Evolutionary conservation across 2,888 invertebrate species (phyloP).

Genomic region (Ectemnius cavifrons): DNA sequence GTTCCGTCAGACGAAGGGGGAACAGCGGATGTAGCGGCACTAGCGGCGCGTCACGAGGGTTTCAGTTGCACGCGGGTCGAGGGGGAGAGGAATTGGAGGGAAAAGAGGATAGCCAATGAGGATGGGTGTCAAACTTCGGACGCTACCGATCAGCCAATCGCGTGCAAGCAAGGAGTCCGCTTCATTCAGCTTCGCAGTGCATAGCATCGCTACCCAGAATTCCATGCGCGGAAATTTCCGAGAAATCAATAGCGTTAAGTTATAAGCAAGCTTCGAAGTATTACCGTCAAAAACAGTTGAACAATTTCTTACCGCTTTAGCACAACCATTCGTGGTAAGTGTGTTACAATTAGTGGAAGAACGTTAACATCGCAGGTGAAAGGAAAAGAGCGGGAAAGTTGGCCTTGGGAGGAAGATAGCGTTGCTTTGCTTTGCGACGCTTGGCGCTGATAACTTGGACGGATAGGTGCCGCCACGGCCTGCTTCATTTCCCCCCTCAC

Average conservation of each 20-base stretch:
- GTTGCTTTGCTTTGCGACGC: background rate
- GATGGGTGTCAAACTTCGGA: slow-evolving; percentile 33
- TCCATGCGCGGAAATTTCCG: slow-evolving; percentile 36
- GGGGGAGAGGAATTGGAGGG: slow-evolving; percentile 36
- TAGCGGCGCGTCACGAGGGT: slow-evolving; percentile 41
- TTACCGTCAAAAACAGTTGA: background rate
- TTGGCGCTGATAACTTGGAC: slow-evolving; percentile 26
- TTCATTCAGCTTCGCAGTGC: slow-evolving; percentile 45
- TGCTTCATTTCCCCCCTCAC: no score
- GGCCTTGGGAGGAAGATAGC: no score
- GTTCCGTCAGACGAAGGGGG: slow-evolving; percentile 30
- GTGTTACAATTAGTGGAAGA: no score
- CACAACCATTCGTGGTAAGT: no score
- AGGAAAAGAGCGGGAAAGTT: slow-evolving; percentile 47
- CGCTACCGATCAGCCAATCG: slow-evolving; percentile 58
- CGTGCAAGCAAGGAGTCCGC: slow-evolving; percentile 43
- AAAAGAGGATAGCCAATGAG: slow-evolving; percentile 49
- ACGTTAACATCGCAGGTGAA: background rate
- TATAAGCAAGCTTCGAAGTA: background rate
- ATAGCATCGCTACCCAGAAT: slow-evolving; percentile 57
- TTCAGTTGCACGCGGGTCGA: slow-evolving; percentile 40
- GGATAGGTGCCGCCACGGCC: slow-evolving; percentile 22
- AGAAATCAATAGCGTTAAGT: slow-evolving; percentile 64
- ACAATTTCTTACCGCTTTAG: background rate
- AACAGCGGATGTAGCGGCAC: slow-evolving; percentile 42